Conservation (phyloP, 2,797 vertebrate genomes). For the Poecilia wingei region DNA sequence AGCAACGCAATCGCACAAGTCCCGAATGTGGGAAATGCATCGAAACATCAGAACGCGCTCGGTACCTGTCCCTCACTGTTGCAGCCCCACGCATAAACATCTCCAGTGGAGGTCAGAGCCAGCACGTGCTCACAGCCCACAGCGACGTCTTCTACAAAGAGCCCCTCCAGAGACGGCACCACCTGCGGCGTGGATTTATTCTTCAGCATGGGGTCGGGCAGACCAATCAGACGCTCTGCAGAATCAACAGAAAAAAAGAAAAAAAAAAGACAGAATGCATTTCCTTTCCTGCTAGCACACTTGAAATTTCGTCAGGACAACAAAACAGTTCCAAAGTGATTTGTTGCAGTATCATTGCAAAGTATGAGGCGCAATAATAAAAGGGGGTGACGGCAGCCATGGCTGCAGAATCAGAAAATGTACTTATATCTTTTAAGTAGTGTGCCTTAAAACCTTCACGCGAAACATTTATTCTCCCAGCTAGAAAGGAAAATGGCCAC, state of each 20-base stretch:
- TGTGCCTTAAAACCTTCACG: neutral
- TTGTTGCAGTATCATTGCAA: neutral
- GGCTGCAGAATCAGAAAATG: neutral
- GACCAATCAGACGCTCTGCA: conserved; percentile 83
- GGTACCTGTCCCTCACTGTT: conserved; percentile 86
- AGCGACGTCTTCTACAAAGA: conserved; percentile 83
- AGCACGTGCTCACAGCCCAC: conserved; percentile 85
- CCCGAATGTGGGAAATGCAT: neutral
- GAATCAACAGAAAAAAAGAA: neutral
- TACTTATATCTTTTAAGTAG: neutral
- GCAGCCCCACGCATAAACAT: conserved; percentile 85
- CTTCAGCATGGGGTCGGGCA: conserved; percentile 84
- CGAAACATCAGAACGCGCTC: neutral
- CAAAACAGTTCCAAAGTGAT: neutral
- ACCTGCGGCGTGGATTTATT: conserved; percentile 83
- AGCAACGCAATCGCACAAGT: neutral
- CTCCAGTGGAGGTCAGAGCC: conserved; percentile 80
- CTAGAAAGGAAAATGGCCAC: neutral
- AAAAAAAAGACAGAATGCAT: neutral
- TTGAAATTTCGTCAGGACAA: neutral
- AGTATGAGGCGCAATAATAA: neutral
- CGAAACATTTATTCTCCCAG: neutral
- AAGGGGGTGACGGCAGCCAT: neutral
- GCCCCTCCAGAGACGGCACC: conserved; percentile 81
- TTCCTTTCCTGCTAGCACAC: neutral